phyloP scores from a whole-genome alignment of 2,888 invertebrate genomes.

The Papilio elwesi region DNA sequence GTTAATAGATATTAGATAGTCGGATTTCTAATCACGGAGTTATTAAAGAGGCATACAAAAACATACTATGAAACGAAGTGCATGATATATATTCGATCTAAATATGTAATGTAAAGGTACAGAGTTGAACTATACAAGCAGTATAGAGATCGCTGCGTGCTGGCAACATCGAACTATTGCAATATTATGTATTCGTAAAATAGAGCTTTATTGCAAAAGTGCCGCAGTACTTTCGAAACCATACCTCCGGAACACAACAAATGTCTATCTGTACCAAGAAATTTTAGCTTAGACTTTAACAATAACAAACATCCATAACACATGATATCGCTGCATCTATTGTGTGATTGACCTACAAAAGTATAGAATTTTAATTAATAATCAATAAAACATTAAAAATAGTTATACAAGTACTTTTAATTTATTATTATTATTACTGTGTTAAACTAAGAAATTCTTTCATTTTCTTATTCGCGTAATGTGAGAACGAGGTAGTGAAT shows the following conservation, averaged over 20 bases:
- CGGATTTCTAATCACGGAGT: background rate
- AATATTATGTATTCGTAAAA: slow-evolving; percentile 42
- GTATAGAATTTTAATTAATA: too few relatives aligned
- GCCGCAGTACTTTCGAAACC: slow-evolving; percentile 49
- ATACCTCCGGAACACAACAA: slow-evolving; percentile 48
- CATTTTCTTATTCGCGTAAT: slow-evolving; percentile 11
- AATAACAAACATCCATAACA: background rate
- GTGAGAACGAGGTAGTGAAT: slow-evolving; percentile 19
- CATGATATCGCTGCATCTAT: too few relatives aligned
- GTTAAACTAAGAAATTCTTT: background rate
- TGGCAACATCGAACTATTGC: slow-evolving; percentile 46
- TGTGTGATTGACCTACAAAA: too few relatives aligned
- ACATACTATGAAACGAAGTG: background rate
- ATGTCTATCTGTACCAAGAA: slow-evolving; percentile 46
- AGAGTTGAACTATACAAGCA: slow-evolving; percentile 42
- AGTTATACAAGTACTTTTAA: too few relatives aligned
- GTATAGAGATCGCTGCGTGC: slow-evolving; percentile 43
- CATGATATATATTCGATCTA: background rate
- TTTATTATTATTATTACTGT: too few relatives aligned
- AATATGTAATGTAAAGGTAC: background rate
- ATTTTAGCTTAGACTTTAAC: slow-evolving; percentile 49
- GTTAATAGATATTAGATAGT: background rate
- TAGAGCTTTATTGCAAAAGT: slow-evolving; percentile 37
- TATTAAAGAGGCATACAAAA: background rate
- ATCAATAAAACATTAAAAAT: too few relatives aligned